Evolutionary conservation across 2,888 invertebrate genomes (phyloP).

Genomic region (Mythimna ferrago): DNA sequence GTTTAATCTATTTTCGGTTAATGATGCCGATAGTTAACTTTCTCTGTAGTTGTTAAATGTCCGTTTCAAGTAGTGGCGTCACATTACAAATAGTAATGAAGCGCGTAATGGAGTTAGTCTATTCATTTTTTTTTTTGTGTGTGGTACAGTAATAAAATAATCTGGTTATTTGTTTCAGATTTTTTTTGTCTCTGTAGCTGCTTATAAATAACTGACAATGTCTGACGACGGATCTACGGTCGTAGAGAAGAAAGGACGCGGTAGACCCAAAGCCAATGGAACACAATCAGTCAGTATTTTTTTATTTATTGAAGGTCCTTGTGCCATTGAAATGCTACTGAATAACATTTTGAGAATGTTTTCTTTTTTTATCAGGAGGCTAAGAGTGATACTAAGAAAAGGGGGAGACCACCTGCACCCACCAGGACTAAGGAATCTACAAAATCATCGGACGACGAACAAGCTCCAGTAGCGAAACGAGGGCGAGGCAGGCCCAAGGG

Average conservation of each 20-base stretch:
- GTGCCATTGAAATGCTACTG: neutral
- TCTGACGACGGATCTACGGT: slow-evolving; percentile 89
- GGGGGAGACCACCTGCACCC: slow-evolving; percentile 85
- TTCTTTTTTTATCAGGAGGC: slow-evolving; percentile 77
- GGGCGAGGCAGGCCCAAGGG: slow-evolving; percentile 90
- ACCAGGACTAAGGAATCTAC: slow-evolving; percentile 89
- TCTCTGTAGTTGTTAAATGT: neutral
- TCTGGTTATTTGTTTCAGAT: slow-evolving; percentile 70
- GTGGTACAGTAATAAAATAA: neutral
- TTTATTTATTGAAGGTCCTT: neutral
- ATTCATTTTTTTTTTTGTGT: slow-evolving; percentile 4
- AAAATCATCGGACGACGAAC: slow-evolving; percentile 89
- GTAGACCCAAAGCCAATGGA: slow-evolving; percentile 89
- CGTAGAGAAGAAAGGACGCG: slow-evolving; percentile 90
- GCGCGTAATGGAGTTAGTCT: slow-evolving; percentile 30
- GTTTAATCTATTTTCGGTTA: neutral
- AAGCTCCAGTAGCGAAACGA: slow-evolving; percentile 89
- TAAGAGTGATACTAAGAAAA: slow-evolving; percentile 87
- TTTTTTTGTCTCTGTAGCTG: slow-evolving; percentile 68
- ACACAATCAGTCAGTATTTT: slow-evolving; percentile 81
- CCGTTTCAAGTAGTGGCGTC: slow-evolving; percentile 41
- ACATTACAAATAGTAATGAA: slow-evolving; percentile 44
- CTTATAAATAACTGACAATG: slow-evolving; percentile 77
- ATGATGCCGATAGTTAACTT: neutral
- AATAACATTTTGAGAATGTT: neutral